Evolutionary conservation across 2,113 vertebrate genomes (phyloP), one percentile per base, ranked within the genome.

Genomic region (Myrmecophaga tridactyla): DNA sequence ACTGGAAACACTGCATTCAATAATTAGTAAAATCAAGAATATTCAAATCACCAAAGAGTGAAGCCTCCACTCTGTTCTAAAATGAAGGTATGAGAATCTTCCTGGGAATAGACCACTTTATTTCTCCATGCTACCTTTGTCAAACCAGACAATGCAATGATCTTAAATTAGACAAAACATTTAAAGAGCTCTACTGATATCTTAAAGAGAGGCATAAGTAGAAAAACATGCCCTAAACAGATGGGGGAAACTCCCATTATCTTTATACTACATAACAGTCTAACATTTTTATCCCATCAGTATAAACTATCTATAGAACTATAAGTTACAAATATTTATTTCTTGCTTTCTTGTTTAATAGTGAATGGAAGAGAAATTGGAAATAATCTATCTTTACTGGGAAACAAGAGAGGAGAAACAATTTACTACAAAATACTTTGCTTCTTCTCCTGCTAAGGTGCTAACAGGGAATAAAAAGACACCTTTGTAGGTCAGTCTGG

Each of bases 11-110:
- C 36, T 82, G 10, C 36, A 69, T 48, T 88, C 34, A 20, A 94
- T 51, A 58, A 77, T 78, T 81, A 48, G 29, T 75, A 81, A 95
- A 90, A 89, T 90, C 63, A 80, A 6, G 65, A 96, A 31, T 41
- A 92, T 67, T 92, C 23, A 69, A 80, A 70, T 77, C 15, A 60
- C 4, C 51, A 92, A 94, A 41, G 3, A 94, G 11, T 43, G 29
- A 90, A 67, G 41, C 21, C 53, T 70, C 6, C 36, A 25, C n/a
- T 87, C 18, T 62, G 46, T 81, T 90, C 51, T 85, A 27, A 90
- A 87, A 78, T 17, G 23, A 31, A 69, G 21, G 27, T 13, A 7
- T 53, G 63, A 90, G 60, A 87, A 20, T 60, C 36, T 87, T 92
- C 63, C 39, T 34, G 21, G 94, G 53, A 65, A n/a, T 67, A 86